phyloP scores from a whole-genome alignment of 2,888 invertebrate species.

The Electrophaes corylata region DNA sequence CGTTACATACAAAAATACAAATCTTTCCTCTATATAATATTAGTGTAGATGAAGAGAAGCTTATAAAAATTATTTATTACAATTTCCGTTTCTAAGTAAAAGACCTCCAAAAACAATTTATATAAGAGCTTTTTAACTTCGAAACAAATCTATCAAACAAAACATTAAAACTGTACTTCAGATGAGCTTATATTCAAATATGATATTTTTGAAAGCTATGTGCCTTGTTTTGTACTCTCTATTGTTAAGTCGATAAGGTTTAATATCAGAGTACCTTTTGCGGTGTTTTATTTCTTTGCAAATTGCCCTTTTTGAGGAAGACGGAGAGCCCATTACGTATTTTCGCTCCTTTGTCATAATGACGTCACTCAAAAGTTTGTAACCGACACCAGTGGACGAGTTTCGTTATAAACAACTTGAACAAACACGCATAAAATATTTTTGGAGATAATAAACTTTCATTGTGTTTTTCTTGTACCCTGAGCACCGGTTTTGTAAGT shows the following conservation, averaged over 20 bases:
- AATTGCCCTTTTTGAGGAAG: slow-evolving; percentile 49
- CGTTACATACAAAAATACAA: no score
- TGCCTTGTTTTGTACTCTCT: slow-evolving; percentile 7
- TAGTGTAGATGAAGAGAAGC: not conserved
- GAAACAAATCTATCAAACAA: slow-evolving; percentile 39
- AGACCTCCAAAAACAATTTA: slow-evolving; percentile 35
- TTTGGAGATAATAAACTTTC: slow-evolving; percentile 14
- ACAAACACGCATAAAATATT: slow-evolving; percentile 22
- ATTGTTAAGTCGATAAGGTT: slow-evolving; percentile 18
- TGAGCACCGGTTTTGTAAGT: not conserved
- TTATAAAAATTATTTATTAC: slow-evolving; percentile 27
- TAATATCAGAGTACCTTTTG: slow-evolving; percentile 3
- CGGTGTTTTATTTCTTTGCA: slow-evolving; percentile 36
- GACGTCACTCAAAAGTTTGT: slow-evolving; percentile 45
- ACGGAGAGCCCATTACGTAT: slow-evolving; percentile 48
- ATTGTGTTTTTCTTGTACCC: not conserved
- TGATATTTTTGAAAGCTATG: slow-evolving; percentile 26
- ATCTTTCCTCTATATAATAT: no score
- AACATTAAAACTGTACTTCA: slow-evolving; percentile 34
- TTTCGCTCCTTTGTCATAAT: slow-evolving; percentile 46
- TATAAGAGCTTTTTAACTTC: slow-evolving; percentile 36
- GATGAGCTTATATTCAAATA: slow-evolving; percentile 34
- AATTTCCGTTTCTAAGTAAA: slow-evolving; percentile 28
- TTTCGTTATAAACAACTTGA: slow-evolving; percentile 21
- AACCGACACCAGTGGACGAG: slow-evolving; percentile 35